Conservation (phyloP, 1,140 invertebrate genomes). For the Nasonia vitripennis region DNA sequence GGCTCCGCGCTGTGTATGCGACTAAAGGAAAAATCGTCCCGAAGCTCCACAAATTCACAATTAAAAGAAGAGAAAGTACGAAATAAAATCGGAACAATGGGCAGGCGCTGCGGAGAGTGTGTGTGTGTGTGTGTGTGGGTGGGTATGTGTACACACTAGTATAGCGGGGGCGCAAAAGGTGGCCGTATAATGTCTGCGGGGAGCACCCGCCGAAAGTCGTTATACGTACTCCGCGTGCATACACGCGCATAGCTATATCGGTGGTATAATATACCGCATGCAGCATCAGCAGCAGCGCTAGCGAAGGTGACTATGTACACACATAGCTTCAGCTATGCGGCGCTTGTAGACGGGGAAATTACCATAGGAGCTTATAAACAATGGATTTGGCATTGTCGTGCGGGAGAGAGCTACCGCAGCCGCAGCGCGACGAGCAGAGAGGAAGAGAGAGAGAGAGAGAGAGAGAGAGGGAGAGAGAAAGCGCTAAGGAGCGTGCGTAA, state of each 20-base stretch:
- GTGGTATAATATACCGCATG: not conserved
- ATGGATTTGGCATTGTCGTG: constrained; percentile 29
- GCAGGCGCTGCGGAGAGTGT: too few relatives aligned
- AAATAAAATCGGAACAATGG: not conserved
- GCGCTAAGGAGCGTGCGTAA: not conserved
- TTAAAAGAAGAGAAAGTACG: not conserved
- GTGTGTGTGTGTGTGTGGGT: too few relatives aligned
- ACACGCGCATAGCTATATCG: too few relatives aligned
- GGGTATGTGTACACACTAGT: too few relatives aligned
- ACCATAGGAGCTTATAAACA: constrained; percentile 46
- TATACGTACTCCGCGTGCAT: not conserved
- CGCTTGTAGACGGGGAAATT: constrained; percentile 29
- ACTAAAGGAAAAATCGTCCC: not conserved
- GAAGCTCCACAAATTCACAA: not conserved
- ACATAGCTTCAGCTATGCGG: not conserved
- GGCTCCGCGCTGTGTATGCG: too few relatives aligned
- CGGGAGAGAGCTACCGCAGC: not conserved
- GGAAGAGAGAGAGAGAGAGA: not conserved
- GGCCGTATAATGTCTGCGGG: not conserved
- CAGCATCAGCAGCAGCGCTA: too few relatives aligned
- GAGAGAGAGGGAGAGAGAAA: not conserved
- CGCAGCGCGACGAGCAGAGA: not conserved
- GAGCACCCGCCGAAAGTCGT: not conserved
- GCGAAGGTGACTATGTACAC: not conserved
- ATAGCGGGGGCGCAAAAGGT: not conserved